Evolutionary conservation across 2,888 invertebrate genomes (phyloP).

Genomic region (Rosalia funebris): DNA sequence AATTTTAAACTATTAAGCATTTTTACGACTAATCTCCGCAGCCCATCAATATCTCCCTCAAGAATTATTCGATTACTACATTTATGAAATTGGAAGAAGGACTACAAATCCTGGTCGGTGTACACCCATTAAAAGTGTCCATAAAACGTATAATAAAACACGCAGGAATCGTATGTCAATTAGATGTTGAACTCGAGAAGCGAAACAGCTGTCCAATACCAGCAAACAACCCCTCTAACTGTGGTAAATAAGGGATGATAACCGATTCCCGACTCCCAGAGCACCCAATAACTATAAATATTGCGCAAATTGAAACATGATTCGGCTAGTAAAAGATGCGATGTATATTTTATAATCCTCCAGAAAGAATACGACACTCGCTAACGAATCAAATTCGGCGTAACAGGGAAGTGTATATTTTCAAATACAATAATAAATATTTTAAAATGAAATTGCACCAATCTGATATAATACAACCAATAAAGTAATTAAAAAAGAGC

Average conservation of each 20-base stretch:
- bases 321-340: conserved; percentile 4
- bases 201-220: conserved; percentile 52
- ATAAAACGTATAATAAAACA: conserved; percentile 47
- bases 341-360: background rate
- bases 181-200: conserved; percentile 51
- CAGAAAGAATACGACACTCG: too few species aligned
- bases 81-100: background rate
- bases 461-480: too few species aligned
- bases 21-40: too few species aligned
- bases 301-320: conserved; percentile 54
- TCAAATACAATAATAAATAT: too few species aligned
- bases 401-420: too few species aligned
- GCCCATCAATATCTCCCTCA: too few species aligned
- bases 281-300: conserved; percentile 57
- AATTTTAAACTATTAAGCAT: too few species aligned
- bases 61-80: background rate
- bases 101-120: background rate
- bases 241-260: conserved; percentile 53
- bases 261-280: conserved; percentile 47
- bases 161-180: conserved; percentile 53
- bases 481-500: too few species aligned
- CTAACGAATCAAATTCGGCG: too few species aligned
- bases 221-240: conserved; percentile 49
- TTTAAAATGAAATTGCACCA: too few species aligned
- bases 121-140: conserved; percentile 6